A percentile compares a stretch with the other conserved stretches of the same genome.
phyloP scores from a whole-genome alignment of 2,888 invertebrate species.

The Neoascia interrupta region DNA sequence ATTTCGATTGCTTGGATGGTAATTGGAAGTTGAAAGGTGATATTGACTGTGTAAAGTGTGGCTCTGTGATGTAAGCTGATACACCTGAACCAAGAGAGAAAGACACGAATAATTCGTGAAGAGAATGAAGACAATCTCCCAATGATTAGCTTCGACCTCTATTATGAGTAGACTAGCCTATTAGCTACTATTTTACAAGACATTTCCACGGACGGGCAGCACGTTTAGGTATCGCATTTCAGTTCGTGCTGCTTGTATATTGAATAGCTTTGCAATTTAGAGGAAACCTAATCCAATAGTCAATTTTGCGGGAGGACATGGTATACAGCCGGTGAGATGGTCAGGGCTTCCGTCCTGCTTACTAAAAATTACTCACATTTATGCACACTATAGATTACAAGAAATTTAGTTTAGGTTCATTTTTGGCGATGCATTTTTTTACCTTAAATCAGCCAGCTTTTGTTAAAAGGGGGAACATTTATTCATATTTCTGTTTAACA shows the following conservation, averaged over 20 bases:
- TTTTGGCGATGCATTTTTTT: too few species aligned
- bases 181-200: conserved; percentile 38
- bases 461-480: too few species aligned
- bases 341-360: conserved; percentile 28
- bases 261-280: not conserved
- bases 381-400: too few species aligned
- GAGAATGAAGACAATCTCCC: conserved; percentile 13
- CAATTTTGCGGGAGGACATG: conserved; percentile 8
- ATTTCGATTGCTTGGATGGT: conserved; percentile 53
- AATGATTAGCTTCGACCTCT: conserved; percentile 40
- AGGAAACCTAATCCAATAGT: conserved; percentile 12
- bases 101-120: not conserved
- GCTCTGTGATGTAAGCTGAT: conserved; percentile 55
- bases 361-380: too few species aligned
- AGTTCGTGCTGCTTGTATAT: conserved; percentile 21
- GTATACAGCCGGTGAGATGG: conserved; percentile 12
- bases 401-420: too few species aligned
- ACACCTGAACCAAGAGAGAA: conserved; percentile 6
- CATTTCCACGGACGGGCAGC: conserved; percentile 33
- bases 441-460: too few species aligned
- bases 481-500: too few species aligned
- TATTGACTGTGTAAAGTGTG: conserved; percentile 46
- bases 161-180: conserved; percentile 18
- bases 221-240: conserved; percentile 52
- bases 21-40: conserved; percentile 67